Percentiles rank a stretch among this genome's conserved stretches.
phyloP scores from a whole-genome alignment of 2,113 vertebrate species.

The Cynopterus brachyotis region DNA sequence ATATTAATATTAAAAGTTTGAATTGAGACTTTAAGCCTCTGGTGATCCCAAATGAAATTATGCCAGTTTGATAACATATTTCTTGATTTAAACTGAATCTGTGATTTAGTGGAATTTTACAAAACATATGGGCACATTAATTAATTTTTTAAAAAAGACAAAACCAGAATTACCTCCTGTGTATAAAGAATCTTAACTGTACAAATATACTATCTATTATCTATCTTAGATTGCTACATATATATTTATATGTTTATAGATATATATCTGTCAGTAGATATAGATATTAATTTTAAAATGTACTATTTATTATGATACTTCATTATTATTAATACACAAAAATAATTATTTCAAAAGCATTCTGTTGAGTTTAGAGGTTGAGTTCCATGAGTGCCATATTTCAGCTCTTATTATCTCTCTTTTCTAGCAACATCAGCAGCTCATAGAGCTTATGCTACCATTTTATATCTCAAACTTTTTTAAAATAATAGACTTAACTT shows the following conservation, averaged over 20 bases:
- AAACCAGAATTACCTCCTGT: not conserved
- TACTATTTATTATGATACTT: not conserved
- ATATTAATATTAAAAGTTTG: not conserved
- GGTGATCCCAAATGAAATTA: not conserved
- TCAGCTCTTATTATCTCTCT: not conserved
- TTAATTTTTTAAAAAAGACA: not conserved
- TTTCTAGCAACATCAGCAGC: not conserved
- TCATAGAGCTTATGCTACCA: not conserved
- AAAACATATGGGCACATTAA: not conserved
- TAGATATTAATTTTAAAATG: not conserved
- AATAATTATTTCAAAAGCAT: not conserved
- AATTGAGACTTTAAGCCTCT: not conserved
- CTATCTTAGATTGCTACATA: not conserved
- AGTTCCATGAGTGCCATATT: not conserved
- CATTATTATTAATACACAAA: not conserved
- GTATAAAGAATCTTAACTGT: not conserved
- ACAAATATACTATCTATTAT: not conserved
- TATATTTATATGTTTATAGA: not conserved
- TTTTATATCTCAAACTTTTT: not conserved
- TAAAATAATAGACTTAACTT: not conserved
- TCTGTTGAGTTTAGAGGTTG: not conserved
- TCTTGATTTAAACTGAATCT: not conserved
- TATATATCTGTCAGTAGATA: not conserved
- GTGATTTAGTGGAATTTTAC: not conserved
- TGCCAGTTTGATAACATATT: not conserved